phyloP scores from a whole-genome alignment of 1,140 invertebrate genomes.

The Atta texana region DNA sequence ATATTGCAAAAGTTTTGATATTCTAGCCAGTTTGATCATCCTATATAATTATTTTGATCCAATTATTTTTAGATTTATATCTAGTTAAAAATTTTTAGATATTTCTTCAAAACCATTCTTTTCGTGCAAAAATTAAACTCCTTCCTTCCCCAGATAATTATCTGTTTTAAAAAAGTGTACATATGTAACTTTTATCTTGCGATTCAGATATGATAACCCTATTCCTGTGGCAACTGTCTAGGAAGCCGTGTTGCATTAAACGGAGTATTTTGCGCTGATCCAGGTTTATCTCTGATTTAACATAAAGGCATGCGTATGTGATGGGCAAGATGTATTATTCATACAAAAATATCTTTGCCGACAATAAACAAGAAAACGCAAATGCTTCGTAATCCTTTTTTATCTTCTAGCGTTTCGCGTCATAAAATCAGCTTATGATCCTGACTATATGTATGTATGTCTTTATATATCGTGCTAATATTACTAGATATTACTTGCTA shows the following conservation, averaged over 20 bases:
- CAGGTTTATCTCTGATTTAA: constrained; percentile 17
- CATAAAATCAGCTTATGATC: constrained; percentile 16
- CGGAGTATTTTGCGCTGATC: constrained; percentile 22
- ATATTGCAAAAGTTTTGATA: too few relatives aligned
- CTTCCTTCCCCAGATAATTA: too few relatives aligned
- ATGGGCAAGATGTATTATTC: constrained; percentile 39
- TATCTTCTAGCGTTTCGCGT: constrained; percentile 17
- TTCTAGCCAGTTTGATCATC: too few relatives aligned
- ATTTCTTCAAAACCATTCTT: too few relatives aligned
- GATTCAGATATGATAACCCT: too few relatives aligned
- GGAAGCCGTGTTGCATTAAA: constrained; percentile 23
- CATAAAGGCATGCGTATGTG: constrained; percentile 20
- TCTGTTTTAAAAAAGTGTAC: too few relatives aligned
- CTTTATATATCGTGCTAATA: not conserved
- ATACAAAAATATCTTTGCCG: constrained; percentile 21
- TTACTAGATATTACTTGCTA: not conserved
- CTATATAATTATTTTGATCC: too few relatives aligned
- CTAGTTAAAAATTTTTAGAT: too few relatives aligned
- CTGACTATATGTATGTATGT: not conserved
- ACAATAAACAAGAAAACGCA: constrained; percentile 45
- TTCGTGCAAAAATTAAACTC: too few relatives aligned
- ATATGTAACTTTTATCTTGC: too few relatives aligned
- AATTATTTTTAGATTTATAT: too few relatives aligned
- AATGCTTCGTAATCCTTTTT: constrained; percentile 32
- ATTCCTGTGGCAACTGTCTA: not conserved